These are phyloP conservation scores for Labia minor DNA, from an alignment of 2,888 invertebrate species.

Conservation along the genomic window DNA sequence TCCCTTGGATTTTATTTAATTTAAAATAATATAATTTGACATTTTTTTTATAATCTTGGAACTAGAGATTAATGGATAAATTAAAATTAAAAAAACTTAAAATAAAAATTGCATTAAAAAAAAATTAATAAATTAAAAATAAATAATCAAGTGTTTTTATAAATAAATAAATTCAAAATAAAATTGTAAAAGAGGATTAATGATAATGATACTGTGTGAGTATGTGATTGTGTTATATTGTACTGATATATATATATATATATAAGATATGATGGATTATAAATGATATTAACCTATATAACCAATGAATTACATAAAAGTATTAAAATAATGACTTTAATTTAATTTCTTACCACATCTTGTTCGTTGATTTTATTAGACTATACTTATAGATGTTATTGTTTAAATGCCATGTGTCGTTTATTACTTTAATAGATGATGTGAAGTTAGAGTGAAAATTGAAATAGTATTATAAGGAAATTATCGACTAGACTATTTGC, in stretches of 20 bases:
- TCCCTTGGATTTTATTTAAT: conserved; percentile 18
- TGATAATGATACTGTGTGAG: too few relatives aligned
- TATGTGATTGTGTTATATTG: too few relatives aligned
- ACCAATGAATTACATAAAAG: background rate
- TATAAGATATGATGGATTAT: too few relatives aligned
- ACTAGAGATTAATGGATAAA: too few relatives aligned
- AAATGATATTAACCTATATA: too few relatives aligned
- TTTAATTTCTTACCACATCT: background rate
- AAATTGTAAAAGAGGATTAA: too few relatives aligned
- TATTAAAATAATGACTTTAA: background rate
- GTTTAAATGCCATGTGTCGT: background rate
- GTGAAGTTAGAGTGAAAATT: too few relatives aligned
- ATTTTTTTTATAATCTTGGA: too few relatives aligned
- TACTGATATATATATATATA: too few relatives aligned
- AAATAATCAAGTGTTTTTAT: background rate
- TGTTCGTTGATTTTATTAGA: background rate
- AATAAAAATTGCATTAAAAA: background rate
- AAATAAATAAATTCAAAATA: background rate
- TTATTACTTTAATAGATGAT: too few relatives aligned
- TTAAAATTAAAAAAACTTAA: background rate
- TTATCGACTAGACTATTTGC: too few relatives aligned
- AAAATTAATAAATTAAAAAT: background rate
- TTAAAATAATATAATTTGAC: conserved; percentile 32
- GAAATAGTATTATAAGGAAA: too few relatives aligned
- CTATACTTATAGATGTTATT: background rate